phyloP scores from a whole-genome alignment of 2,113 vertebrate species.

The Myodes glareolus region DNA sequence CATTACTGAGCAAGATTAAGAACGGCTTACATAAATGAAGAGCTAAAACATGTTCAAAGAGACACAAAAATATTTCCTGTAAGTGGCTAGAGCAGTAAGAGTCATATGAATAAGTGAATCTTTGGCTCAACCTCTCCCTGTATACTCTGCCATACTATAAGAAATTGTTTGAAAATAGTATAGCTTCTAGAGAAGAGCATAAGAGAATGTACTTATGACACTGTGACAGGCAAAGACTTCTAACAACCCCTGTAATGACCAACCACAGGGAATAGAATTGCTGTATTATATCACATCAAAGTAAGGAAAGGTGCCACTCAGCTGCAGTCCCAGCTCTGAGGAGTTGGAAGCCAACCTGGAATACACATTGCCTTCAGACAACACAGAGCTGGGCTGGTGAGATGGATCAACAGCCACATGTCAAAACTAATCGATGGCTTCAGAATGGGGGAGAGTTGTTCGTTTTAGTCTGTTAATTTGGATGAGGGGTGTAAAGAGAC shows the following conservation, averaged over 20 bases:
- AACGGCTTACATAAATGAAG: neutral
- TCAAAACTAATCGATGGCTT: neutral
- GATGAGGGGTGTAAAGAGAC: neutral
- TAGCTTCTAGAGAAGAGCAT: neutral
- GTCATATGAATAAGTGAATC: neutral
- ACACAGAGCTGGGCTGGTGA: neutral
- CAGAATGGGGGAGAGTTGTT: neutral
- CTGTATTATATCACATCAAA: neutral
- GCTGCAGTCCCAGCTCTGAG: neutral
- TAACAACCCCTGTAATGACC: neutral
- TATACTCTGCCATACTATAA: neutral
- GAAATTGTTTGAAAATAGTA: neutral
- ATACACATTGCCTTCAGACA: neutral
- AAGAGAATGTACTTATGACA: neutral
- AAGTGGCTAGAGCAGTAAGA: neutral
- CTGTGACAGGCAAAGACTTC: neutral
- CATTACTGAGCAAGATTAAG: neutral
- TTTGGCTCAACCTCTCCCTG: neutral
- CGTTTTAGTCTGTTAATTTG: neutral
- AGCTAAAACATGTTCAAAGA: constrained; percentile 39
- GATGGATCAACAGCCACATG: neutral
- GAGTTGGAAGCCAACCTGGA: neutral
- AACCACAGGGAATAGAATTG: neutral
- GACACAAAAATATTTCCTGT: neutral
- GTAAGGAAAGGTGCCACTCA: neutral